Conservation (phyloP, 2,888 invertebrate species). For the Eurytoma californica region DNA sequence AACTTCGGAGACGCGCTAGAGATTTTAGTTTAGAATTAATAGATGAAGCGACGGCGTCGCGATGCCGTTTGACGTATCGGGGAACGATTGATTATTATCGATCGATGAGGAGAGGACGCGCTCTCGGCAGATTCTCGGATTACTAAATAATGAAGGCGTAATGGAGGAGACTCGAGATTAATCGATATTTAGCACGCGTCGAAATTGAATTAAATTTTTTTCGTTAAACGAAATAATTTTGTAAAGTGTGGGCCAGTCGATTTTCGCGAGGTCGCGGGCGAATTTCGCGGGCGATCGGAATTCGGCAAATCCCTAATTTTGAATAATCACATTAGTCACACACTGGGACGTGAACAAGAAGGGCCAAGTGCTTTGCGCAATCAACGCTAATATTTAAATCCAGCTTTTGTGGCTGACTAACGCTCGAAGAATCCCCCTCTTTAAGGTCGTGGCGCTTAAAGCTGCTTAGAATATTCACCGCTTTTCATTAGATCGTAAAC, state of each 20-base stretch:
- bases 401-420: neutral
- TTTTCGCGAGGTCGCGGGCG: too few species aligned
- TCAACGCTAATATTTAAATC: slow-evolving; percentile 17
- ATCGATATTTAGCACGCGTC: too few species aligned
- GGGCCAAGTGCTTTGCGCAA: neutral
- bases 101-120: neutral
- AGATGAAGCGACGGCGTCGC: neutral
- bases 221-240: too few species aligned
- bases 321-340: neutral
- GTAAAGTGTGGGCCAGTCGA: too few species aligned
- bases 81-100: neutral
- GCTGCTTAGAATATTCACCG: neutral
- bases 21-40: neutral
- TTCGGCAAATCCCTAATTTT: neutral
- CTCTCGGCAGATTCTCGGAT: too few species aligned
- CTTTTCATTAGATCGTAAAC: too few species aligned
- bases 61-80: neutral
- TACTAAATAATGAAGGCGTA: too few species aligned
- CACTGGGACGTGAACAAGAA: neutral
- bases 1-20: too few species aligned
- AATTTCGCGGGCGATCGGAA: neutral
- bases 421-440: neutral
- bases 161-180: too few species aligned
- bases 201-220: too few species aligned
- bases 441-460: slow-evolving; percentile 1